These are phyloP conservation scores for Eulithis testata DNA, from an alignment of 2,888 invertebrate genomes.

Conservation along the genomic window DNA sequence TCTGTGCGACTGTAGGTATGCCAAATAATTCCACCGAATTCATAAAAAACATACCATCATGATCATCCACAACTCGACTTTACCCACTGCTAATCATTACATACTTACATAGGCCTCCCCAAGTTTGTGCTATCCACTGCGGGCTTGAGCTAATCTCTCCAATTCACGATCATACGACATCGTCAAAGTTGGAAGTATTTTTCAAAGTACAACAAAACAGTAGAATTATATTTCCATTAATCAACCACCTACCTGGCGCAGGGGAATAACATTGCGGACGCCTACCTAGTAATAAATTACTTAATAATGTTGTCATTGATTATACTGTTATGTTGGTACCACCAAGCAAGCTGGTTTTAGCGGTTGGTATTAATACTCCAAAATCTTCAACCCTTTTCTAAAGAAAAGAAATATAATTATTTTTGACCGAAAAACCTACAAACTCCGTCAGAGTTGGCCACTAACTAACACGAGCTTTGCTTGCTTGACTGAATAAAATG, in stretches of 20 bases:
- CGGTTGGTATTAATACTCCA: neutral
- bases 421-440: too few species aligned
- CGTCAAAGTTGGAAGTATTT: neutral
- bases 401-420: neutral
- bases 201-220: slow-evolving; percentile 20
- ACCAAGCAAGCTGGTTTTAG: neutral
- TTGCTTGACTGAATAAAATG: too few species aligned
- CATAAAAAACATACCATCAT: too few species aligned
- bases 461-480: too few species aligned
- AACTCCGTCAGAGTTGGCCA: too few species aligned
- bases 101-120: too few species aligned
- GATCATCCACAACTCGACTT: too few species aligned
- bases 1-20: too few species aligned
- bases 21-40: too few species aligned
- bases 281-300: slow-evolving; percentile 7
- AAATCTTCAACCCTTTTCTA: neutral
- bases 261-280: slow-evolving; percentile 25
- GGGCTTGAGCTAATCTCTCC: neutral
- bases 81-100: too few species aligned
- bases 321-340: slow-evolving; percentile 8
- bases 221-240: slow-evolving; percentile 21
- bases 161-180: too few species aligned
- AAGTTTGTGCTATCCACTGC: neutral
- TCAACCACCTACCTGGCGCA: slow-evolving; percentile 10
- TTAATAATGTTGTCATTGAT: slow-evolving; percentile 8